These are phyloP conservation scores for Anguilla obscura DNA, from an alignment of 2,797 vertebrate species.

Conservation along the genomic window DNA sequence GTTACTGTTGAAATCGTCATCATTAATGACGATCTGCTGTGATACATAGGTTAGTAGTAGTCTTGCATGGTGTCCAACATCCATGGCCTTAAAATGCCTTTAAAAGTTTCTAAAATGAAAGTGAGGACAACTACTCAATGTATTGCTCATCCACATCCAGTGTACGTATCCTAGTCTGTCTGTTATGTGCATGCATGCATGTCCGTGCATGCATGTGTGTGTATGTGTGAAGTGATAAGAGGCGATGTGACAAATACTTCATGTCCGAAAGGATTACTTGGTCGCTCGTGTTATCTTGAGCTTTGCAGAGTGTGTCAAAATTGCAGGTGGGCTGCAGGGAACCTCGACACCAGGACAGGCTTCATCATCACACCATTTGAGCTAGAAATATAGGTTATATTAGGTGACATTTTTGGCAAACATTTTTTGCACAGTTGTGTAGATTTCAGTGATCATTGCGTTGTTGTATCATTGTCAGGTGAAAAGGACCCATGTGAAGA, in stretches of 20 bases:
- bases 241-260: constrained; percentile 17
- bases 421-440: neutral
- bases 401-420: neutral
- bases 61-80: neutral
- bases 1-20: neutral
- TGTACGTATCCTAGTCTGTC: neutral
- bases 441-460: neutral
- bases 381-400: neutral
- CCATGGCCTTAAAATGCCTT: neutral
- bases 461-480: neutral
- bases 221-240: neutral
- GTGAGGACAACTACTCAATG: neutral
- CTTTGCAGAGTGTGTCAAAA: neutral
- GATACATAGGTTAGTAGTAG: neutral
- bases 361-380: constrained; percentile 10
- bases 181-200: neutral
- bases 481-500: neutral
- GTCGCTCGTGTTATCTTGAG: constrained; percentile 24
- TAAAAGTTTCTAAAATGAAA: neutral
- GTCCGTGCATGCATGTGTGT: neutral
- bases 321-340: neutral
- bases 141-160: neutral
- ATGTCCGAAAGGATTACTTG: constrained; percentile 25
- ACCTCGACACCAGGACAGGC: neutral
- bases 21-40: neutral